Evolutionary conservation across 1,140 invertebrate species (phyloP).

Genomic region (Olivierus martensii): DNA sequence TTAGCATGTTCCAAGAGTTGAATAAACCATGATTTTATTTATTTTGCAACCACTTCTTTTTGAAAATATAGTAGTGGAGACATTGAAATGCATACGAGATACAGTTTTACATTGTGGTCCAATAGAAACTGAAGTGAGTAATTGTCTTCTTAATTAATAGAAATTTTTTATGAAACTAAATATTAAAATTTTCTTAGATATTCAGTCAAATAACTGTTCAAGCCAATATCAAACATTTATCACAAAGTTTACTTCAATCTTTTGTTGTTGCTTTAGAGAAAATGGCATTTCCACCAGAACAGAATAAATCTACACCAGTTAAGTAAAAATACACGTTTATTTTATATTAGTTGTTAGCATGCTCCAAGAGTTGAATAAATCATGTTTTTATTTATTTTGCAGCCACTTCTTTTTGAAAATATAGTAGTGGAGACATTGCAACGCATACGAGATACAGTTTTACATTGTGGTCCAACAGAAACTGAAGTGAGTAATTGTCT

Average conservation of each 20-base stretch:
- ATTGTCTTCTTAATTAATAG: too few species aligned
- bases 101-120: slow-evolving; percentile 55
- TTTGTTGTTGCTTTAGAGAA: slow-evolving; percentile 27
- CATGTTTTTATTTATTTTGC: slow-evolving; percentile 27
- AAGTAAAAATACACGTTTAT: too few species aligned
- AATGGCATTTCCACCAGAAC: slow-evolving; percentile 4
- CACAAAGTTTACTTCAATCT: slow-evolving; percentile 49
- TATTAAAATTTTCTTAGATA: slow-evolving; percentile 23
- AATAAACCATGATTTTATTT: too few species aligned
- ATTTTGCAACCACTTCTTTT: slow-evolving; percentile 59
- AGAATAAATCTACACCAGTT: too few species aligned
- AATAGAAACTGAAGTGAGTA: slow-evolving; percentile 42
- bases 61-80: slow-evolving; percentile 66
- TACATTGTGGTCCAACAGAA: slow-evolving; percentile 51
- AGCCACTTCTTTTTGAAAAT: slow-evolving; percentile 73
- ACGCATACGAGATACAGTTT: slow-evolving; percentile 68
- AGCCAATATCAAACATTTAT: slow-evolving; percentile 29
- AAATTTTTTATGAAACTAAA: too few species aligned
- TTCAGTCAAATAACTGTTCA: slow-evolving; percentile 33
- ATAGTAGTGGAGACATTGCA: slow-evolving; percentile 69
- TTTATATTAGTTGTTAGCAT: too few species aligned
- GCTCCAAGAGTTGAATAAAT: too few species aligned
- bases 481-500: slow-evolving; percentile 30
- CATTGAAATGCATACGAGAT: slow-evolving; percentile 69
- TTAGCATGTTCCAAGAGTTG: too few species aligned